Evolutionary conservation across 2,888 invertebrate species (phyloP).

Genomic region (Dioctria linearis): DNA sequence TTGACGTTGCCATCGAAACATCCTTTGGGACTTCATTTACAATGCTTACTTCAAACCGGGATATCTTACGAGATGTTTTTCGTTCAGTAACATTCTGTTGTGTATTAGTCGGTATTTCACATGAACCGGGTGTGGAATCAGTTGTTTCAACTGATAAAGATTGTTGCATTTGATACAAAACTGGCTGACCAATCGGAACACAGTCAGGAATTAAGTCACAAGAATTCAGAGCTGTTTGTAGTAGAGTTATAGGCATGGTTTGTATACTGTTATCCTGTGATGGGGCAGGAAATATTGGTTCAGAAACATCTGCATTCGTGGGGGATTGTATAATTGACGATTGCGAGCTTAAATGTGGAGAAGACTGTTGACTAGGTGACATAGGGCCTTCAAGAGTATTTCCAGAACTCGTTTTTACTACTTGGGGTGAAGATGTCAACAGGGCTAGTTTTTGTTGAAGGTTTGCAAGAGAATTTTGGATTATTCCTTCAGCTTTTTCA

Average conservation of each 20-base stretch:
- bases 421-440: constrained; percentile 66
- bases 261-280: not conserved
- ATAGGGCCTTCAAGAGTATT: constrained; percentile 10
- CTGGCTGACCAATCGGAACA: not conserved
- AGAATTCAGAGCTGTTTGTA: not conserved
- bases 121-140: not conserved
- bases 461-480: constrained; percentile 71
- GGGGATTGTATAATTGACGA: constrained; percentile 29
- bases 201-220: not conserved
- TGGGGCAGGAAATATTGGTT: constrained; percentile 19
- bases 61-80: constrained; percentile 75
- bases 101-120: not conserved
- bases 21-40: constrained; percentile 73
- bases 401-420: not conserved
- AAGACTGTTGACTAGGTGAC: constrained; percentile 32
- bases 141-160: constrained; percentile 4
- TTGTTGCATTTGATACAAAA: not conserved
- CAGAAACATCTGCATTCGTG: constrained; percentile 14
- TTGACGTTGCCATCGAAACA: not conserved
- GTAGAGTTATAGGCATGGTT: no score
- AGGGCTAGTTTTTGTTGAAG: constrained; percentile 75
- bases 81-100: not conserved
- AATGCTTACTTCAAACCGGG: constrained; percentile 84
- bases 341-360: constrained; percentile 41
- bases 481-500: constrained; percentile 64